Evolutionary conservation across 2,888 invertebrate genomes (phyloP).

Genomic region (Smittia sp.): DNA sequence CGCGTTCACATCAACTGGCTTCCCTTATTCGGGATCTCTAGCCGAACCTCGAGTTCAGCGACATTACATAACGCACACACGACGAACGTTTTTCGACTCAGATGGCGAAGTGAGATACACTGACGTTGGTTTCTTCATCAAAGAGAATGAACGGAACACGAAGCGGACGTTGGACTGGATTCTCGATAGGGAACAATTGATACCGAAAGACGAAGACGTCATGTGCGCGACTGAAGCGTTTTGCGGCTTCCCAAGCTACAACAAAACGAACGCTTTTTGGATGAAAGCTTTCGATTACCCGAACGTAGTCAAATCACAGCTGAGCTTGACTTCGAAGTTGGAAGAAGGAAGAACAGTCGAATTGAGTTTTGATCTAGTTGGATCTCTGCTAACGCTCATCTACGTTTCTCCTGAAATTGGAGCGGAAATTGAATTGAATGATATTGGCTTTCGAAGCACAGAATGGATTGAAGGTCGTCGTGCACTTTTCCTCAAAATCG

Average conservation of each 20-base stretch:
- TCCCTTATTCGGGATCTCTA: slow-evolving; percentile 54
- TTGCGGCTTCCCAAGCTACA: slow-evolving; percentile 2
- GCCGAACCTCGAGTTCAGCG: slow-evolving; percentile 54
- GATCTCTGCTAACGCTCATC: not conserved
- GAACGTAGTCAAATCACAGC: not conserved
- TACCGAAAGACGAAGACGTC: not conserved
- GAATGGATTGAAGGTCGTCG: too few relatives aligned
- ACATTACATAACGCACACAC: not conserved
- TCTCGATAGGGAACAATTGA: not conserved
- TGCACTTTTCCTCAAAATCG: too few relatives aligned
- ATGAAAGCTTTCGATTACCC: not conserved
- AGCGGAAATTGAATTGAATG: too few relatives aligned
- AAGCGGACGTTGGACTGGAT: not conserved
- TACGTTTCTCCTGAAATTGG: too few relatives aligned
- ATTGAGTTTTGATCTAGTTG: not conserved
- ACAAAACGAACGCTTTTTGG: not conserved
- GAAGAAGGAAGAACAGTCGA: not conserved
- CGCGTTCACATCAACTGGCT: slow-evolving; percentile 54
- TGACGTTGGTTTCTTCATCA: not conserved
- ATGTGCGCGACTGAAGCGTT: not conserved
- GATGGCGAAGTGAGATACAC: not conserved
- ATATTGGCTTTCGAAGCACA: too few relatives aligned
- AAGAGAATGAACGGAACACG: slow-evolving; percentile 1
- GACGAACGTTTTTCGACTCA: not conserved
- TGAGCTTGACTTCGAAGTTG: not conserved